These are phyloP conservation scores for Falco columbarius DNA, from an alignment of 2,797 vertebrate species.

Conservation along the genomic window DNA sequence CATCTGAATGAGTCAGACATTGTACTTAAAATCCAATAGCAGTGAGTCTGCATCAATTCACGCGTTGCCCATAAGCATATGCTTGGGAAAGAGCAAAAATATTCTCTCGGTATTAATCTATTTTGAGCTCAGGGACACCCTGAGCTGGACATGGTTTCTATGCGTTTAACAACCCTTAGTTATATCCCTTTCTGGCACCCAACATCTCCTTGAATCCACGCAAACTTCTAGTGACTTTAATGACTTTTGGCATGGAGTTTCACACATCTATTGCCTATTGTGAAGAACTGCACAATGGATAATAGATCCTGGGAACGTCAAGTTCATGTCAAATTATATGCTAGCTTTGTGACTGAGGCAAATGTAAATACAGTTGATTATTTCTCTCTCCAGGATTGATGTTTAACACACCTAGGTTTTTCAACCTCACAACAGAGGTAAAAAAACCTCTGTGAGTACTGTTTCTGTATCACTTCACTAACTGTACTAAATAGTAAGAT, in stretches of 20 bases:
- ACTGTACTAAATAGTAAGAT: constrained; percentile 37
- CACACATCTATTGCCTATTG: constrained; percentile 27
- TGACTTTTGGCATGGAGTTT: constrained; percentile 41
- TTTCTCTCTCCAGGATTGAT: constrained; percentile 15
- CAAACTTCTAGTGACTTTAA: constrained; percentile 32
- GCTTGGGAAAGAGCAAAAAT: constrained; percentile 40
- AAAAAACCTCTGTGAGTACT: neutral
- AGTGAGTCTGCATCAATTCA: neutral
- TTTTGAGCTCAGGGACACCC: constrained; percentile 41
- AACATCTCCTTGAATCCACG: neutral
- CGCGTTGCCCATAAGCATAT: neutral
- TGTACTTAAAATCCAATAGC: neutral
- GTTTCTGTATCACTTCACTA: constrained; percentile 38
- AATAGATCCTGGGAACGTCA: constrained; percentile 5
- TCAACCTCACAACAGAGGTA: neutral
- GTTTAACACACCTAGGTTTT: neutral
- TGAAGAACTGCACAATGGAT: neutral
- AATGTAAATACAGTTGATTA: constrained; percentile 28
- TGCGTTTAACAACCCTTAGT: constrained; percentile 10
- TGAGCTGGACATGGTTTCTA: constrained; percentile 17
- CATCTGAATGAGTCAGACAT: neutral
- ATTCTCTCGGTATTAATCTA: constrained; percentile 25
- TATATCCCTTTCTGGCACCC: constrained; percentile 23
- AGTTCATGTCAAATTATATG: neutral
- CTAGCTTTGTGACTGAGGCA: neutral